Percentiles rank a stretch among this genome's conserved stretches.
These are phyloP conservation scores for Bombus huntii DNA, from an alignment of 1,140 invertebrate genomes.

Conservation along the genomic window DNA sequence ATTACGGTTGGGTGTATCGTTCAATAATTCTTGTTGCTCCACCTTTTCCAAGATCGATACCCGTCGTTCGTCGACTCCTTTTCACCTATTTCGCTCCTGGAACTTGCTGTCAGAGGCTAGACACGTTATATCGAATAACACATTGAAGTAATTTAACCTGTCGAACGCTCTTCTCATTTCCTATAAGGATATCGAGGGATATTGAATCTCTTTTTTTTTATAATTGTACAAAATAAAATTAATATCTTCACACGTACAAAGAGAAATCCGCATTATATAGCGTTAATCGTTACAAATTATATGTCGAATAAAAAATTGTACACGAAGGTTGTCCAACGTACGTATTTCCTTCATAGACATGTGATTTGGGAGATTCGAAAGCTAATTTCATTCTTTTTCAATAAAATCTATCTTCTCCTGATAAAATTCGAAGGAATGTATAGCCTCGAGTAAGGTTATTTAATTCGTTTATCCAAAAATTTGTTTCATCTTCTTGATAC, in stretches of 20 bases:
- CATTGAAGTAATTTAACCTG: neutral
- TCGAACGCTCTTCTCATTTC: neutral
- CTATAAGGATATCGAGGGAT: neutral
- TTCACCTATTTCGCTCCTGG: neutral
- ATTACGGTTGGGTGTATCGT: neutral
- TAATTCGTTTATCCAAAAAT: too few species aligned
- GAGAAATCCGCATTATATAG: neutral
- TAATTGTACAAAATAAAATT: neutral
- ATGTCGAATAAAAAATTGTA: too few species aligned
- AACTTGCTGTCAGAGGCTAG: neutral
- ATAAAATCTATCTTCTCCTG: too few species aligned
- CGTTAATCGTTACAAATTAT: too few species aligned
- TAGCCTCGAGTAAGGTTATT: too few species aligned
- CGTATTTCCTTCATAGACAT: neutral
- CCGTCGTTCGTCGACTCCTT: neutral
- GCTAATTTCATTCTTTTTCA: neutral
- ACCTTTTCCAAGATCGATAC: neutral
- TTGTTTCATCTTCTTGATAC: too few species aligned
- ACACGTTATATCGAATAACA: neutral
- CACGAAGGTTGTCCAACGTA: neutral
- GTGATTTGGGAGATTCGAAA: too few species aligned
- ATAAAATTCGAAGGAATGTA: neutral
- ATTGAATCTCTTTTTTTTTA: neutral
- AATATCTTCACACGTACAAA: neutral
- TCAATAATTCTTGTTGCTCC: neutral